These are phyloP conservation scores for Dendrolimus punctatus DNA, from an alignment of 1,140 invertebrate genomes.

Conservation along the genomic window DNA sequence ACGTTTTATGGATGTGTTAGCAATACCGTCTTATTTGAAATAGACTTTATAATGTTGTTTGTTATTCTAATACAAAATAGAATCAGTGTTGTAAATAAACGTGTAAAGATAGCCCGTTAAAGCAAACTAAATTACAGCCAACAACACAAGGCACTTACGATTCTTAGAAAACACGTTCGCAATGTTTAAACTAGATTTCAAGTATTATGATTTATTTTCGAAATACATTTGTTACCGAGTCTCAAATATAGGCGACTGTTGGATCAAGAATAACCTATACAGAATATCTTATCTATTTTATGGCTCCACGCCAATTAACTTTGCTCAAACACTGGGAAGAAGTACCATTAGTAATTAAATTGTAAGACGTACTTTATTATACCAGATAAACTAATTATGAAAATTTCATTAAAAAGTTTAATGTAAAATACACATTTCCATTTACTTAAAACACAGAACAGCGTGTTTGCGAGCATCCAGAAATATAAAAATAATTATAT, in stretches of 20 bases:
- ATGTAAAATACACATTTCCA: too few relatives aligned
- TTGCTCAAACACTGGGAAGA: not conserved
- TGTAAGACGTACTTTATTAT: too few relatives aligned
- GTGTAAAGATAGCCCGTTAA: constrained; percentile 20
- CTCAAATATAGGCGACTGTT: not conserved
- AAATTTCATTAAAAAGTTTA: too few relatives aligned
- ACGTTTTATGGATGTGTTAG: too few relatives aligned
- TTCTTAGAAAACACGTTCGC: constrained; percentile 9
- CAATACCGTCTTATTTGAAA: too few relatives aligned
- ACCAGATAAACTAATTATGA: too few relatives aligned
- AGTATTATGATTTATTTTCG: constrained; percentile 8
- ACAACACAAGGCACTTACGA: constrained; percentile 9
- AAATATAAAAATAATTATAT: too few relatives aligned
- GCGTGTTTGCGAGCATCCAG: too few relatives aligned
- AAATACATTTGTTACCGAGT: constrained; percentile 4
- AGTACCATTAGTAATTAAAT: not conserved
- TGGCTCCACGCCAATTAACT: constrained; percentile 3
- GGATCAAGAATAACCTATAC: not conserved
- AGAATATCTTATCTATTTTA: constrained; percentile 5
- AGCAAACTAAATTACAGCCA: constrained; percentile 27
- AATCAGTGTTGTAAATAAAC: constrained; percentile 34
- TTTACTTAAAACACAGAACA: too few relatives aligned
- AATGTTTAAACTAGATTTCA: constrained; percentile 6
- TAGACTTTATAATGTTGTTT: constrained; percentile 14
- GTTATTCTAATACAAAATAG: constrained; percentile 22